phyloP scores from a whole-genome alignment of 2,113 vertebrate species.

The Penelope pileata region DNA sequence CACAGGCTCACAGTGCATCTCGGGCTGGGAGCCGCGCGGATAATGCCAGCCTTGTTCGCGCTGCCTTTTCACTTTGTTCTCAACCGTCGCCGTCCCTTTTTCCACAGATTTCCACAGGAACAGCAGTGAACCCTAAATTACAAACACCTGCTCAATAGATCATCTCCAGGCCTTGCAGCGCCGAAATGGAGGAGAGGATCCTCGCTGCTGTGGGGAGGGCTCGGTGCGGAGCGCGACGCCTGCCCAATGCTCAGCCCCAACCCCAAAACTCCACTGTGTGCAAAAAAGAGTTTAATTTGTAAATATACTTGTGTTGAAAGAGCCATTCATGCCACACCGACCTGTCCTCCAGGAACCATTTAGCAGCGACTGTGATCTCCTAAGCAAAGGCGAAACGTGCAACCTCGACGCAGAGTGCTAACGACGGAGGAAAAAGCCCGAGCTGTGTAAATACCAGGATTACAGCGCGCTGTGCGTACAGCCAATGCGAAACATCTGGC shows the following conservation, averaged over 20 bases:
- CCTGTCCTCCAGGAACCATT: not conserved
- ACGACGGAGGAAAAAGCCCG: not conserved
- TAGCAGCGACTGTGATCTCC: not conserved
- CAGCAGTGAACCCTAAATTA: conserved; percentile 57
- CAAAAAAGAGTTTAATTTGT: conserved; percentile 1
- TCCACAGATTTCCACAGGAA: conserved; percentile 59
- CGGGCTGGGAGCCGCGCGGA: not conserved
- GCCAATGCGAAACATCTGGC: conserved; percentile 47
- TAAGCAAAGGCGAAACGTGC: not conserved
- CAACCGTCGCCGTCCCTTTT: conserved; percentile 21
- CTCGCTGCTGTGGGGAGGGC: not conserved
- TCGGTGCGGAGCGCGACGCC: not conserved
- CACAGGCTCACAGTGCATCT: not conserved
- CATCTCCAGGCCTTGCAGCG: not conserved
- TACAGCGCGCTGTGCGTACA: not conserved
- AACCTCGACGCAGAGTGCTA: not conserved
- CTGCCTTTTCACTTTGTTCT: conserved; percentile 60
- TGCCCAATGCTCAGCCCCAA: not conserved
- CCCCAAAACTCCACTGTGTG: not conserved
- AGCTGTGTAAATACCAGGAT: not conserved
- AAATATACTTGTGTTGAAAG: not conserved
- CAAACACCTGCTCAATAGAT: conserved; percentile 62
- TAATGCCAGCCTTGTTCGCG: conserved; percentile 68
- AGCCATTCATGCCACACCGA: not conserved
- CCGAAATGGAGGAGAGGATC: not conserved